Conservation (phyloP, 2,888 invertebrate genomes). For the Rutpela maculata region DNA sequence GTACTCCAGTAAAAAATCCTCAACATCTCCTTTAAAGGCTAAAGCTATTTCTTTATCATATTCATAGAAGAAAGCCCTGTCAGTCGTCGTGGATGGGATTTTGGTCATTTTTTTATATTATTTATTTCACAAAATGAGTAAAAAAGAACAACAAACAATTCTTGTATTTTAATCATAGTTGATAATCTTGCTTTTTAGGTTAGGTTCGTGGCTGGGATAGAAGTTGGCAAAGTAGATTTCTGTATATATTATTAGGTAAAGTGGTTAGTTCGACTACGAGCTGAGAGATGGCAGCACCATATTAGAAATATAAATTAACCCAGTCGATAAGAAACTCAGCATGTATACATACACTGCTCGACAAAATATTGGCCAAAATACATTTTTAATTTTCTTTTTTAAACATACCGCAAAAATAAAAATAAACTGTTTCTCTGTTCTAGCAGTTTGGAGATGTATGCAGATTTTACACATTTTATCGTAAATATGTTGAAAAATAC, state of each 20-base stretch:
- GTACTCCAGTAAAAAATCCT: constrained; percentile 63
- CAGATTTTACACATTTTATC: no score
- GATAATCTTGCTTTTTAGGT: neutral
- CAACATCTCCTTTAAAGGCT: constrained; percentile 65
- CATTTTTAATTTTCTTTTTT: no score
- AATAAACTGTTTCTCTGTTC: no score
- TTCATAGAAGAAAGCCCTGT: constrained; percentile 39
- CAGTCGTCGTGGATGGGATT: no score
- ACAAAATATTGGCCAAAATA: no score
- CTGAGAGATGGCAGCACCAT: neutral
- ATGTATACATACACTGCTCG: constrained; percentile 3
- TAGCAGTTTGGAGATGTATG: no score
- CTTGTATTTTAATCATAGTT: neutral
- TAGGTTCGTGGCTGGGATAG: neutral
- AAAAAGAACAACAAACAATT: neutral
- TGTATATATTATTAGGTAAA: neutral
- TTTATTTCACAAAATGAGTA: neutral
- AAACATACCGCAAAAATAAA: no score
- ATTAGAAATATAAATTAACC: neutral
- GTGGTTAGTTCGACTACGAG: neutral
- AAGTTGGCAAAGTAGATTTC: neutral
- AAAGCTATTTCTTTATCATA: constrained; percentile 57
- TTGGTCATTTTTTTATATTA: neutral
- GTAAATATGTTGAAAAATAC: no score
- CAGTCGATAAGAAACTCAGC: no score